Evolutionary conservation across 2,113 vertebrate genomes (phyloP).

Genomic region (Neomonachus schauinslandi): DNA sequence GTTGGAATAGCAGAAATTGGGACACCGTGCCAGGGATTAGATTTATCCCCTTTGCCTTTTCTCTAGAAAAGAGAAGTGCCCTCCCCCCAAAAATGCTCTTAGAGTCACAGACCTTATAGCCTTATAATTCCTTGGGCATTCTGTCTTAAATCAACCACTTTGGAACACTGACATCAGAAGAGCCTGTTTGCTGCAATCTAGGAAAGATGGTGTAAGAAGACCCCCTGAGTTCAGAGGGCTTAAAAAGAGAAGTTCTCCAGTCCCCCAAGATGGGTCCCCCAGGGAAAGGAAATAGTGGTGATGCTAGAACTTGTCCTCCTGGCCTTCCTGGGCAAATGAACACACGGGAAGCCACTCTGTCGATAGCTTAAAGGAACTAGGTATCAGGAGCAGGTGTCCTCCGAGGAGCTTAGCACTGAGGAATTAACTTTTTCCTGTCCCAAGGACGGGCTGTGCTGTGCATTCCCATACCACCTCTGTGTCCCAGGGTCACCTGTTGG

Average conservation of each 20-base stretch:
- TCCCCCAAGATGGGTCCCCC: background rate
- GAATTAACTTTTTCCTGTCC: background rate
- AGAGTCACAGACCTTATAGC: background rate
- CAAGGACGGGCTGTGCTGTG: background rate
- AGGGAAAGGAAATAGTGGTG: background rate
- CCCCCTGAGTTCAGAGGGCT: background rate
- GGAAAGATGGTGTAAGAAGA: background rate
- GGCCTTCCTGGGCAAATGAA: background rate
- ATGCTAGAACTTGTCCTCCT: background rate
- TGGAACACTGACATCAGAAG: background rate
- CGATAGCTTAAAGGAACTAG: background rate
- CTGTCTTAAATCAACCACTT: background rate
- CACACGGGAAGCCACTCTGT: background rate
- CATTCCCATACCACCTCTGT: background rate
- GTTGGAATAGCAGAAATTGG: slow-evolving; percentile 19
- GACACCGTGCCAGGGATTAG: background rate
- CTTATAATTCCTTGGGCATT: background rate
- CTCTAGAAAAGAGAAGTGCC: background rate
- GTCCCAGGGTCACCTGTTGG: background rate
- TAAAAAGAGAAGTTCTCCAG: slow-evolving; percentile 18
- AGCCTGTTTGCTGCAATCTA: background rate
- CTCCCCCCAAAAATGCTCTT: background rate
- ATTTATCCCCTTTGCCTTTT: background rate
- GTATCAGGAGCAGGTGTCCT: background rate
- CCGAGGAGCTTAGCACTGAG: background rate